These are phyloP conservation scores for Chydorus sphaericus DNA, from an alignment of 2,888 invertebrate species.

Conservation along the genomic window DNA sequence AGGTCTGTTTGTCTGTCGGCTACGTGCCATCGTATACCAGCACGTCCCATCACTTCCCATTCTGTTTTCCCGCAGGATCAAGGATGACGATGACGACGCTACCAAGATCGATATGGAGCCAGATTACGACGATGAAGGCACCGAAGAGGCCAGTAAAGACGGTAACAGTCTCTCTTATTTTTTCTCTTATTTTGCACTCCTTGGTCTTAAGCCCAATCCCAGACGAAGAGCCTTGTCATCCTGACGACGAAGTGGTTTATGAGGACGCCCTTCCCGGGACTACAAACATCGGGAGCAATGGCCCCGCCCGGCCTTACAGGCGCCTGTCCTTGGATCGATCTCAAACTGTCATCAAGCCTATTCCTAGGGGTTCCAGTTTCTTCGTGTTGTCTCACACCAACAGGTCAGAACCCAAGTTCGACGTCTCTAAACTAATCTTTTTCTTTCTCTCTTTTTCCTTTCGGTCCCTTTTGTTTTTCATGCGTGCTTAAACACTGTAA, in stretches of 20 bases:
- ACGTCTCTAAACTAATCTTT: constrained; percentile 5
- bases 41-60: neutral
- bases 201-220: neutral
- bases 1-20: too few species aligned
- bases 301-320: constrained; percentile 53
- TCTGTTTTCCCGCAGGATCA: neutral
- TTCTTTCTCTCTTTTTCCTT: constrained; percentile 5
- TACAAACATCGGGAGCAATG: neutral
- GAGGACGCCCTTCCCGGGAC: constrained; percentile 26
- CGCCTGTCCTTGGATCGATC: constrained; percentile 74
- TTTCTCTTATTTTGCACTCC: neutral
- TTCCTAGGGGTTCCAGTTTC: constrained; percentile 79
- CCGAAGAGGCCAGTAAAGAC: constrained; percentile 4
- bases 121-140: constrained; percentile 19
- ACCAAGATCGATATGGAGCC: constrained; percentile 16
- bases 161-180: neutral
- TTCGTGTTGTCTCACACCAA: constrained; percentile 86
- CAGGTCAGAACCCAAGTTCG: constrained; percentile 51
- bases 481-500: neutral
- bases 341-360: constrained; percentile 70
- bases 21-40: too few species aligned
- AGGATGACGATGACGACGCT: constrained; percentile 25
- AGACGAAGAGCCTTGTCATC: too few species aligned
- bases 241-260: too few species aligned
- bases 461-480: constrained; percentile 5